These are phyloP conservation scores for Galerucella pusilla DNA, from an alignment of 2,888 invertebrate species.

Conservation along the genomic window DNA sequence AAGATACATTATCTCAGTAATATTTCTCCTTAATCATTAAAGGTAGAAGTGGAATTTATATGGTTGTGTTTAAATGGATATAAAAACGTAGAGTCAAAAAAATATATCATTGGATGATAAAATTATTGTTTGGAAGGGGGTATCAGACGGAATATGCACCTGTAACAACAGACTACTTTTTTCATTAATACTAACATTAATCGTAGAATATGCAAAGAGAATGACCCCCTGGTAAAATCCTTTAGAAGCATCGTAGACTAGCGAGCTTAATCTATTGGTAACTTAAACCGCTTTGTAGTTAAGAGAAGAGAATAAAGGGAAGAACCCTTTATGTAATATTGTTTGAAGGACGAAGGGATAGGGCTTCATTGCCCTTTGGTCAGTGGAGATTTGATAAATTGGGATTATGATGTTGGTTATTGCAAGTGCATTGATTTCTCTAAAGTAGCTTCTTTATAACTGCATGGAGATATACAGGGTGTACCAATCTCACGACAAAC, in stretches of 20 bases:
- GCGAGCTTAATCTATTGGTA: slow-evolving; percentile 31
- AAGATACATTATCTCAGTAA: too few species aligned
- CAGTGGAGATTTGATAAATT: slow-evolving; percentile 37
- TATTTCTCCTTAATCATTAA: too few species aligned
- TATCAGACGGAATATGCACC: not conserved
- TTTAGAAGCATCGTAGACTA: slow-evolving; percentile 20
- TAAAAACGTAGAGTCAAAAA: too few species aligned
- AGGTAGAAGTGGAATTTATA: too few species aligned
- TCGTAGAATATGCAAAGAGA: slow-evolving; percentile 23
- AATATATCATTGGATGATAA: too few species aligned
- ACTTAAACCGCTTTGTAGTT: slow-evolving; percentile 33
- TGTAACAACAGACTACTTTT: not conserved
- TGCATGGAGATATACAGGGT: not conserved
- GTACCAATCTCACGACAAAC: too few species aligned
- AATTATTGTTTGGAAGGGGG: not conserved
- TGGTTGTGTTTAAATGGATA: too few species aligned
- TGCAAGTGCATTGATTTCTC: slow-evolving; percentile 12
- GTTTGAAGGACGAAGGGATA: slow-evolving; percentile 33
- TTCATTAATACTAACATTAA: not conserved
- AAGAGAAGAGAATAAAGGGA: slow-evolving; percentile 30
- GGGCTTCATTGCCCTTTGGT: slow-evolving; percentile 35
- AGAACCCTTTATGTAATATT: slow-evolving; percentile 36
- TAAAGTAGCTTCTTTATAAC: not conserved
- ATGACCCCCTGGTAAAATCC: slow-evolving; percentile 25
- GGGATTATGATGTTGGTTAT: slow-evolving; percentile 31